Evolutionary conservation across 2,888 invertebrate species (phyloP).

Genomic region (Volucella inanis): DNA sequence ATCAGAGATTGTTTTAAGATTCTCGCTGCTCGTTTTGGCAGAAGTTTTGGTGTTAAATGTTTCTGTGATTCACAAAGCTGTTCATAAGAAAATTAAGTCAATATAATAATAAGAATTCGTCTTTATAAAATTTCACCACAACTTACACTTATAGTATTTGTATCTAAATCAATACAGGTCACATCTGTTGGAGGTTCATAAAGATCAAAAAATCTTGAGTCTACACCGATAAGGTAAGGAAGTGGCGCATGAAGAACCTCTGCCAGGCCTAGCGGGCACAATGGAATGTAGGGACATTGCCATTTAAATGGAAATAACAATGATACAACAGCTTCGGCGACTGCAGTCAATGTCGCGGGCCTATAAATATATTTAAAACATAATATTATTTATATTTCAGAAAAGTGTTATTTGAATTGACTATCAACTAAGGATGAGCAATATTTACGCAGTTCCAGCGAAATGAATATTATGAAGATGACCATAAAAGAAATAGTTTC

Average conservation of each 20-base stretch:
- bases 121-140: not conserved
- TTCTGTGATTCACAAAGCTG: conserved; percentile 94
- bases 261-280: conserved; percentile 97
- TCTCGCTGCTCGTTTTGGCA: conserved; percentile 94
- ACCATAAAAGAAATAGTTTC: too few species aligned
- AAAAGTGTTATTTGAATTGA: not conserved
- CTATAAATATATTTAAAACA: conserved; percentile 81
- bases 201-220: conserved; percentile 98
- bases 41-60: conserved; percentile 89
- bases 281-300: conserved; percentile 99
- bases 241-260: conserved; percentile 98
- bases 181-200: conserved; percentile 98
- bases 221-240: conserved; percentile 98
- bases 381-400: conserved; percentile 42
- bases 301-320: conserved; percentile 99
- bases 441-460: too few species aligned
- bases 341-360: conserved; percentile 97
- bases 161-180: conserved; percentile 98
- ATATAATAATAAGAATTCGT: not conserved
- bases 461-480: too few species aligned
- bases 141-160: conserved; percentile 95
- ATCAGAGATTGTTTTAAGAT: conserved; percentile 91
- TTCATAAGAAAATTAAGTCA: conserved; percentile 73
- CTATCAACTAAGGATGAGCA: too few species aligned
- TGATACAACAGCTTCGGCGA: conserved; percentile 97